phyloP scores from a whole-genome alignment of 2,888 invertebrate species.

The Drosophila gaucha region DNA sequence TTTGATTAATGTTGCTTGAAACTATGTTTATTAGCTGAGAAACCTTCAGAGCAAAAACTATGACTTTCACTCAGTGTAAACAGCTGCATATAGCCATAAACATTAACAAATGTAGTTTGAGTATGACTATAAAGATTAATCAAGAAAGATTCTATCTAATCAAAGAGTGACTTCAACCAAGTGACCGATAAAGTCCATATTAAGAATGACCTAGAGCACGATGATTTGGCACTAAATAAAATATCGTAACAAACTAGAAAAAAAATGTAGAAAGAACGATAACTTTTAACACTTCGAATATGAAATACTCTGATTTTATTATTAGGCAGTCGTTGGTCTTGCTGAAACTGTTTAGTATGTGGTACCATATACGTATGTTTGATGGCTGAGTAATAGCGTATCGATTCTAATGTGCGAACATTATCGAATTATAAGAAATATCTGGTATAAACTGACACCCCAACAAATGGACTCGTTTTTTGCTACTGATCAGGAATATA shows the following conservation, averaged over 20 bases:
- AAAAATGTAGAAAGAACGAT: background rate
- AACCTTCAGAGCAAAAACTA: background rate
- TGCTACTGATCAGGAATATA: no score
- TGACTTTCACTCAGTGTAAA: conserved; percentile 4
- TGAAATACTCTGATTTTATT: no score
- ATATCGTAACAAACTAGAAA: background rate
- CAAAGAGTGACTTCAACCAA: background rate
- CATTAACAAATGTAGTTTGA: background rate
- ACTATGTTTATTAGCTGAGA: background rate
- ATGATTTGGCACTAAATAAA: conserved; percentile 15
- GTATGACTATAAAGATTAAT: conserved; percentile 1
- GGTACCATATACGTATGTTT: no score
- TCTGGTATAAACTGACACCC: no score
- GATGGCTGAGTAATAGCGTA: no score
- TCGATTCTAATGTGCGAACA: no score
- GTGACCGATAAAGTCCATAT: conserved; percentile 21
- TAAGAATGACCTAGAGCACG: conserved; percentile 22
- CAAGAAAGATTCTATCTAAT: conserved; percentile 16
- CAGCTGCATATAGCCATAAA: background rate
- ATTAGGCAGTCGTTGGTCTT: no score
- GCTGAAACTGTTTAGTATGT: no score
- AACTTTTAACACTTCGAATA: no score
- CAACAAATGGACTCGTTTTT: no score
- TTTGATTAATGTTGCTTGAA: conserved; percentile 11
- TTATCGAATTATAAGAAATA: no score